Evolutionary conservation across 2,797 vertebrate genomes (phyloP).

Genomic region (Carcharodon carcharias): DNA sequence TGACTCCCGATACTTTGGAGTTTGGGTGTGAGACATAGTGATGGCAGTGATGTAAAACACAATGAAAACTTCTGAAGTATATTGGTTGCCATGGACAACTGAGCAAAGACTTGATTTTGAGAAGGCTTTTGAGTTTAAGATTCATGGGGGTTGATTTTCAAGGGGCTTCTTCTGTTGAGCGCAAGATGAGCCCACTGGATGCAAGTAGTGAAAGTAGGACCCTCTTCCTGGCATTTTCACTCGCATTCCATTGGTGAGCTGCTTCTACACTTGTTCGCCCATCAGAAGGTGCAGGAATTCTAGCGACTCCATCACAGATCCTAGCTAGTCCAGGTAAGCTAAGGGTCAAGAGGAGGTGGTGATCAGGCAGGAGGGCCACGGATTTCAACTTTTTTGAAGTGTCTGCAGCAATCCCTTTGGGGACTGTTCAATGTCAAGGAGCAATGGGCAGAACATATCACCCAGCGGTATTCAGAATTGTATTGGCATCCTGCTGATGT

Average conservation of each 20-base stretch:
- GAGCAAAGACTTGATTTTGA: not conserved
- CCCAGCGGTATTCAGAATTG: too few species aligned
- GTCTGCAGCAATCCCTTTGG: not conserved
- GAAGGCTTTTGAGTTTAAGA: not conserved
- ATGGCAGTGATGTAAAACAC: not conserved
- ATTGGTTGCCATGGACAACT: not conserved
- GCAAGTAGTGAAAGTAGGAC: not conserved
- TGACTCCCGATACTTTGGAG: not conserved
- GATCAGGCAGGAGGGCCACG: not conserved
- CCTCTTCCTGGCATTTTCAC: not conserved
- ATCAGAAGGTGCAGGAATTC: not conserved
- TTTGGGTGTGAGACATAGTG: not conserved
- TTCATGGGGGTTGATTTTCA: not conserved
- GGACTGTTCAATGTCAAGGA: not conserved
- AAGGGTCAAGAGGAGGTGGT: not conserved
- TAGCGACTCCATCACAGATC: not conserved
- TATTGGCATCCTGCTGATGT: too few species aligned
- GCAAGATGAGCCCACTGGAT: not conserved
- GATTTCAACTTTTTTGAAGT: too few species aligned
- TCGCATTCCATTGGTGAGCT: not conserved
- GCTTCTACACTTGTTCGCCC: not conserved
- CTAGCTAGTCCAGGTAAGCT: not conserved
- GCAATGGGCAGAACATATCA: too few species aligned
- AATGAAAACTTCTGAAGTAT: not conserved
- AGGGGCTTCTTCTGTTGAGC: not conserved